Evolutionary conservation across 2,113 vertebrate species (phyloP).

Genomic region (Leptosomus discolor): DNA sequence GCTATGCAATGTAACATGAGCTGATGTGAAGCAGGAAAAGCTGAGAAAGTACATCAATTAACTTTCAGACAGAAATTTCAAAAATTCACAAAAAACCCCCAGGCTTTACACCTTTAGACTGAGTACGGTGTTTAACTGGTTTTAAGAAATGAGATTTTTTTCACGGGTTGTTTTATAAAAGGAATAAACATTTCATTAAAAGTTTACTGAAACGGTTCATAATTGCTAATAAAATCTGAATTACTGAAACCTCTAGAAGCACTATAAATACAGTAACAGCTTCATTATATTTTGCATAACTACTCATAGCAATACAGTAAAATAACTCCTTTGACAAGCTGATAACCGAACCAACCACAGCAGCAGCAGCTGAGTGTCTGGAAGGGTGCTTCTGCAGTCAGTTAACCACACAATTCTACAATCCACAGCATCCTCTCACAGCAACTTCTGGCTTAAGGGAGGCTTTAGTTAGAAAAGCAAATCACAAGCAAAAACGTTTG

Average conservation of each 20-base stretch:
- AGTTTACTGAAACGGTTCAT: conserved; percentile 5
- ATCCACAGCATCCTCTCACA: neutral
- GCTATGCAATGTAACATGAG: neutral
- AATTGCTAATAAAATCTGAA: conserved; percentile 35
- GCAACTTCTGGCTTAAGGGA: neutral
- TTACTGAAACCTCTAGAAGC: neutral
- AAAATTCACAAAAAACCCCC: neutral
- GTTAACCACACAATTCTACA: neutral
- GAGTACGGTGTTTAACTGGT: neutral
- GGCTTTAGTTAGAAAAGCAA: neutral
- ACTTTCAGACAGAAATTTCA: neutral
- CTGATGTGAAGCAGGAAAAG: neutral
- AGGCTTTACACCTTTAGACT: neutral
- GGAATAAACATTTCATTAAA: neutral
- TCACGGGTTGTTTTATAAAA: neutral
- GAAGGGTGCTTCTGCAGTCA: neutral
- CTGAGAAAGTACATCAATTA: neutral
- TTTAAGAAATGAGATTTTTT: neutral
- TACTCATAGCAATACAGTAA: neutral
- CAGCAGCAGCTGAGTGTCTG: neutral
- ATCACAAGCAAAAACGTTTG: neutral
- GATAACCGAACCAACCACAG: neutral
- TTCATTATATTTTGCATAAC: neutral
- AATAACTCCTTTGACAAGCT: neutral
- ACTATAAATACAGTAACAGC: neutral